Conservation (phyloP, 2,113 vertebrate genomes). For the Capreolus pygargus region DNA sequence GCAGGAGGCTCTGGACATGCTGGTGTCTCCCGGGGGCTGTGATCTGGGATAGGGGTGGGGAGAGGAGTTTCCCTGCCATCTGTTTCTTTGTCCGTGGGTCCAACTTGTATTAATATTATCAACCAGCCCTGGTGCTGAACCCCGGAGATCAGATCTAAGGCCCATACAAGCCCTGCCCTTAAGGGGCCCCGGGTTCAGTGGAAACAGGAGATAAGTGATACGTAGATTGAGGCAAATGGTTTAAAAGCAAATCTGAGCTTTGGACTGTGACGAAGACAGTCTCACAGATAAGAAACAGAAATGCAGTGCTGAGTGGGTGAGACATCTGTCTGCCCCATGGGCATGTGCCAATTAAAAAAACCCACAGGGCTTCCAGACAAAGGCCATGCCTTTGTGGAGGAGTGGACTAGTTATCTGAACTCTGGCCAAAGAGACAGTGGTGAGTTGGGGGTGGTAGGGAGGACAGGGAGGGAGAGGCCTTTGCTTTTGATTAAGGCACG, state of each 20-base stretch:
- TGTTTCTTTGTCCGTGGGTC: rapidly evolving
- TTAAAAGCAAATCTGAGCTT: not conserved
- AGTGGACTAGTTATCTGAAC: not conserved
- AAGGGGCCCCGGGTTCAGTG: rapidly evolving
- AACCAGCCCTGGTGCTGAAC: not conserved
- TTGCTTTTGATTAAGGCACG: not conserved
- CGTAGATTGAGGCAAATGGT: rapidly evolving
- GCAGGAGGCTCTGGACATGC: not conserved
- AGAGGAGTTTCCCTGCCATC: not conserved
- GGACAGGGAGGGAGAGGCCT: not conserved
- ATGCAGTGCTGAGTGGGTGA: rapidly evolving
- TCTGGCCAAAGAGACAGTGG: not conserved
- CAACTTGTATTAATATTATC: not conserved
- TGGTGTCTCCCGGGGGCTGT: not conserved
- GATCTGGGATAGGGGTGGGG: not conserved
- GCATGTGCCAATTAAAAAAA: not conserved
- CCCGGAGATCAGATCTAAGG: not conserved
- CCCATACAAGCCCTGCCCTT: not conserved
- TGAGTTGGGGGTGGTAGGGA: not conserved
- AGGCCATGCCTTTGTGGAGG: no score
- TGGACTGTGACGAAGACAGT: not conserved
- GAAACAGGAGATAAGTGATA: not conserved
- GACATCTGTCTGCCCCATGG: rapidly evolving
- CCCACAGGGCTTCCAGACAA: not conserved
- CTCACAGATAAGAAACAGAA: not conserved